Percentiles rank a stretch among this genome's conserved stretches.
Evolutionary conservation across 2,113 vertebrate species (phyloP).

Genomic region (Xenopus laevis): DNA sequence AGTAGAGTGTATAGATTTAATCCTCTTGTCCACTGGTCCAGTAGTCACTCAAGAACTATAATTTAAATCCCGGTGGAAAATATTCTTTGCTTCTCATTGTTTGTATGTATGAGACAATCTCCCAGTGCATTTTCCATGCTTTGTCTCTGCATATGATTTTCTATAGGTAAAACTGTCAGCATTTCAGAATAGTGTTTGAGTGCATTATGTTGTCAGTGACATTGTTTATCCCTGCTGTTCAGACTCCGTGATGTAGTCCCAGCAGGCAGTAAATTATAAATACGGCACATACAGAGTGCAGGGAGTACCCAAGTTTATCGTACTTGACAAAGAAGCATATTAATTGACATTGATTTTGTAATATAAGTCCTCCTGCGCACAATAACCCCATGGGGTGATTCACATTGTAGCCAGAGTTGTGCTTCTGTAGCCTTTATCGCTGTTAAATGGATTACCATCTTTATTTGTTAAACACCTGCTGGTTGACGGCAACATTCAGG

Average conservation of each 20-base stretch:
- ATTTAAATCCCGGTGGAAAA: too few relatives aligned
- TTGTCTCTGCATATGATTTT: too few relatives aligned
- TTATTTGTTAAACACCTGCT: slow-evolving; percentile 24
- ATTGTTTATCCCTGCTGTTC: too few relatives aligned
- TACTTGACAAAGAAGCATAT: neutral
- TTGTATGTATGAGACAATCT: too few relatives aligned
- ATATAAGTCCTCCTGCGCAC: neutral
- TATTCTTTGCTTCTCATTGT: too few relatives aligned
- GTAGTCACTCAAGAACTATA: too few relatives aligned
- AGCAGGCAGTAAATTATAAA: neutral
- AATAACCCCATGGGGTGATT: neutral
- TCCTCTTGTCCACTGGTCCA: too few relatives aligned
- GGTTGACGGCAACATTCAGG: slow-evolving; percentile 8
- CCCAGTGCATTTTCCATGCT: too few relatives aligned
- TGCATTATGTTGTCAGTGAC: neutral
- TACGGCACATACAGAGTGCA: neutral
- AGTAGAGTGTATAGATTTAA: too few relatives aligned
- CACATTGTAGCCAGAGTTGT: neutral
- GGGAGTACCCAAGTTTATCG: neutral
- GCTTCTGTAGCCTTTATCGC: neutral
- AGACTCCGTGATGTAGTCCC: neutral
- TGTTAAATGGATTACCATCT: slow-evolving; percentile 7
- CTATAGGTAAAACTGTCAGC: too few relatives aligned
- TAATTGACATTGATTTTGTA: neutral
- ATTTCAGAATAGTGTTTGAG: too few relatives aligned